Base-by-base conservation (phyloP, 1,140 invertebrate species). In the Neotoxoptera formosana region DNA sequence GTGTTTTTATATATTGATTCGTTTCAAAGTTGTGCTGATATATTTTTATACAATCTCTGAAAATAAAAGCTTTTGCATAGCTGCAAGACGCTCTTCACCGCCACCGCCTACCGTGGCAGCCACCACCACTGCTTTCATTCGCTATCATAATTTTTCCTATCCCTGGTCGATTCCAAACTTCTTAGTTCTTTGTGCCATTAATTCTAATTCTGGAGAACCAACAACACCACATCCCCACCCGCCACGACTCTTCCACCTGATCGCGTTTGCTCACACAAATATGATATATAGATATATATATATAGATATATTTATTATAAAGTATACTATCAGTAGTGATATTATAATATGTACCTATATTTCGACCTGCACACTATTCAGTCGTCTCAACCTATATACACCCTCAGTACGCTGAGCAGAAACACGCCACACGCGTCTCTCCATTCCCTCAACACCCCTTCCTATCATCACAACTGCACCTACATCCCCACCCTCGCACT, bases 101-200 rank as follows among this genome's bases (percentile, higher is more conserved):
- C 45, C 25, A 21, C 25, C 23, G 11, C 17, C 45, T 45, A 21
- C 25, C 23, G 25, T 17, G 8, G 23, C 23, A 67, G 20, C 7
- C 34, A 14, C 48, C 21, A 9, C 8, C 20, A 21, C 2, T 23
- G 48, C 1, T 53, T 56, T 51, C 34, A 34, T 89, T 51, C 21
- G 34, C 21, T 41, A 41, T 41, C 51, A 34, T 90, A 51, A 92
- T 83, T 92, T 92, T 92, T 92, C 47, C 90, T 91, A 83, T 92
- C 76, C n/a, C 34, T 23, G 48, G 47, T 92, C 76, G 48, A 92
- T 92, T 84, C 67, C 76, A 84, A 92, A 92, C 91, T 92, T 92
- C 76, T 92, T 92, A 53, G 41, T 86, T 67, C 11, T n/a, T 67
- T n/a, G 60, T 92, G 91, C 76, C 91, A 92, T 92, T 92, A 92